These are phyloP conservation scores for Microctonus aethiopoides DNA, from an alignment of 2,888 invertebrate species.

Conservation along the genomic window DNA sequence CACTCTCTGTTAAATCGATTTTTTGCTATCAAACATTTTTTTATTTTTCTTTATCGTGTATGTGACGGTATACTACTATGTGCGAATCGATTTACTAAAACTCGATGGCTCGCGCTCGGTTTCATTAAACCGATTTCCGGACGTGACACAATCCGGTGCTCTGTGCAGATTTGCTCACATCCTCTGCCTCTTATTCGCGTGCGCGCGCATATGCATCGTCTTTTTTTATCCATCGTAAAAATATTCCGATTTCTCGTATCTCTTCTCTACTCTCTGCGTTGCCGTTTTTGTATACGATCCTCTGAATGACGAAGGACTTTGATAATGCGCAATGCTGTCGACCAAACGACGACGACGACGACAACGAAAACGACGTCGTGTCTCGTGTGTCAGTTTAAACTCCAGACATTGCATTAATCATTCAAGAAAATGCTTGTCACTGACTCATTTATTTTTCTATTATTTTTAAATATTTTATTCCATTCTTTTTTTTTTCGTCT, in stretches of 20 bases:
- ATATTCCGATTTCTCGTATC: conserved; percentile 29
- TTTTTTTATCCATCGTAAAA: conserved; percentile 11
- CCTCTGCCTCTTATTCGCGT: conserved; percentile 29
- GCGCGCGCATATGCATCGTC: no score
- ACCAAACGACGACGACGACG: conserved; percentile 31
- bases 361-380: conserved; percentile 31
- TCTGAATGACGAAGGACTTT: conserved; percentile 43
- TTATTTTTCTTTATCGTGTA: conserved; percentile 13
- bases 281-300: conserved; percentile 17
- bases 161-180: conserved; percentile 38
- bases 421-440: conserved; percentile 20
- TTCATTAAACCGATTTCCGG: conserved; percentile 46
- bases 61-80: background rate
- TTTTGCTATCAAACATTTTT: conserved; percentile 34
- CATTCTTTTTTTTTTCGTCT: background rate
- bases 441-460: conserved; percentile 1
- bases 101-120: conserved; percentile 32
- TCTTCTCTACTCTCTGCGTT: conserved; percentile 21
- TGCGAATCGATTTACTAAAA: conserved; percentile 39
- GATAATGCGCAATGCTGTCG: conserved; percentile 37
- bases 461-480: background rate
- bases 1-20: conserved; percentile 42
- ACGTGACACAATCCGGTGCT: conserved; percentile 40
- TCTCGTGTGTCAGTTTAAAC: conserved; percentile 37
- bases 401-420: conserved; percentile 44